Evolutionary conservation across 2,113 vertebrate genomes (phyloP).

Genomic region (Odocoileus hemionus): DNA sequence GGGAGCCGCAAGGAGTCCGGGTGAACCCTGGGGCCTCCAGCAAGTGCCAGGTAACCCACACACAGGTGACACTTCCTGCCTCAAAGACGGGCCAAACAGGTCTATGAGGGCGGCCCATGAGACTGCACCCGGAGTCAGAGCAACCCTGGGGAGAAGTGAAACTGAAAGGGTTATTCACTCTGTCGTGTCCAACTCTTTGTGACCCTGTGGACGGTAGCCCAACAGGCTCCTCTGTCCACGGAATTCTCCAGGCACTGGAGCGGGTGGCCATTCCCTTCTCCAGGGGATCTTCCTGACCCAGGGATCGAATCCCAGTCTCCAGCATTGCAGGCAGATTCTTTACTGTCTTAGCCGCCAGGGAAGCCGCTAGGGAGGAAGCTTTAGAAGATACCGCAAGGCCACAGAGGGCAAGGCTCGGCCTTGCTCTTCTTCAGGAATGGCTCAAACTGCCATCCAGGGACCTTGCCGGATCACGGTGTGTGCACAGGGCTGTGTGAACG

Average conservation of each 20-base stretch:
- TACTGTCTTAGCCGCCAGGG: background rate
- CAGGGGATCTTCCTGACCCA: background rate
- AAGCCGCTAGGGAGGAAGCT: rapidly evolving
- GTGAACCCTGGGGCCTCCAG: background rate
- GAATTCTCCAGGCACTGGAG: background rate
- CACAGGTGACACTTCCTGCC: background rate
- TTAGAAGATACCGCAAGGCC: background rate
- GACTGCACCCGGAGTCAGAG: background rate
- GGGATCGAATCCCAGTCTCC: background rate
- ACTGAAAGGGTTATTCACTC: background rate
- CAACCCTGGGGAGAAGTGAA: background rate
- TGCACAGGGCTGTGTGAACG: rapidly evolving
- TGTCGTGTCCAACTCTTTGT: background rate
- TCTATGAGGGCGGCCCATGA: rapidly evolving
- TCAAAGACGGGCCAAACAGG: background rate
- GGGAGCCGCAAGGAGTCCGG: background rate
- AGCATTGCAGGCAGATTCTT: background rate
- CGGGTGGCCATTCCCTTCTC: background rate
- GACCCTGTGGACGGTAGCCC: background rate
- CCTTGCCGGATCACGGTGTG: rapidly evolving
- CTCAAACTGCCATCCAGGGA: background rate
- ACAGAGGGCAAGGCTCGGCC: background rate
- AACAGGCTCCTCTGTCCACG: background rate
- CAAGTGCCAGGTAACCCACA: no score
- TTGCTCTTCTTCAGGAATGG: rapidly evolving